Conservation (phyloP, 1,140 invertebrate genomes). For the Calosoma granatense region DNA sequence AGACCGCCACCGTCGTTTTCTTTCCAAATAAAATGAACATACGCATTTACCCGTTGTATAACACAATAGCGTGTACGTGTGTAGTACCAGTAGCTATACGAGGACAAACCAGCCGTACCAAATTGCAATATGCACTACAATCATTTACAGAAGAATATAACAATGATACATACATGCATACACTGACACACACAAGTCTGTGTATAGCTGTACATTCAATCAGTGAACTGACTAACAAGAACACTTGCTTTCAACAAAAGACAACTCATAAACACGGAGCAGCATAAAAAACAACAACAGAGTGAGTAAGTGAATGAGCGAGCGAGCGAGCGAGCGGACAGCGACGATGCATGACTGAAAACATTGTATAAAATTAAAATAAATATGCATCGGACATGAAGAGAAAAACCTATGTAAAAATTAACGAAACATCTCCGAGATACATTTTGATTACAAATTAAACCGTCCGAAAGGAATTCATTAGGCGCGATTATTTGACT, state of each 20-base stretch:
- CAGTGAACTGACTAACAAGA: no score
- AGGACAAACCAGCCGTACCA: no score
- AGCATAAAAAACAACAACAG: neutral
- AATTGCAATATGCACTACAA: no score
- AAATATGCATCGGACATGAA: slow-evolving; percentile 9
- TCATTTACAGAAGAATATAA: no score
- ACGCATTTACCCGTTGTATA: no score
- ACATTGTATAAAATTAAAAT: slow-evolving; percentile 7
- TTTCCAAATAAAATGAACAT: no score
- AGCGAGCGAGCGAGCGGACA: neutral
- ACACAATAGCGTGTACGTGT: no score
- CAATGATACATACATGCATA: no score
- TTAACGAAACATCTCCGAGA: slow-evolving; percentile 7
- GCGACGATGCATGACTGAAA: slow-evolving; percentile 1
- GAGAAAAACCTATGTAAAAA: slow-evolving; percentile 5
- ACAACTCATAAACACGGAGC: slow-evolving; percentile 2
- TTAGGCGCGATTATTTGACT: neutral
- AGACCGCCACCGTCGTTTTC: no score
- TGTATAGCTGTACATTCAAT: no score
- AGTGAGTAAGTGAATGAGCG: neutral
- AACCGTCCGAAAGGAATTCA: neutral
- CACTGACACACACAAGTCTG: no score
- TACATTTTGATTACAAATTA: slow-evolving; percentile 8
- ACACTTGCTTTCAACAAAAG: neutral
- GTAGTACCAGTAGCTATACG: no score